Evolutionary conservation across 2,888 invertebrate genomes (phyloP), one percentile per base, ranked within the genome.

Genomic region (Ophonus ardosiacus): DNA sequence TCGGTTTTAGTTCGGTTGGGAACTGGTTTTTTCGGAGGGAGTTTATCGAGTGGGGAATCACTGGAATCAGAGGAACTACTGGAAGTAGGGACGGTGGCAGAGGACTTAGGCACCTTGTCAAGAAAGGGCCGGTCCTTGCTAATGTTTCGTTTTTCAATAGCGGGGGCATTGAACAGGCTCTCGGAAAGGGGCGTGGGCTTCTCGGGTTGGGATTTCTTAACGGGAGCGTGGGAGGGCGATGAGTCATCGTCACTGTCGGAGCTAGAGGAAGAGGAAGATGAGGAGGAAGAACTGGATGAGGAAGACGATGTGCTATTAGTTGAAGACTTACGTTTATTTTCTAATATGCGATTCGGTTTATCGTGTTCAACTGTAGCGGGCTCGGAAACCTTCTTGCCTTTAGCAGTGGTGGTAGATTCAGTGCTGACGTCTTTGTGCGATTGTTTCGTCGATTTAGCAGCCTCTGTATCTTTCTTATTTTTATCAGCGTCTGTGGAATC

Each of bases 111-210:
- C 93, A 93, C 95, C 95, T 94, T 95, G 94, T 94, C 94, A 93
- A 95, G 95, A 95, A 95, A 95, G 95, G 95, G 94, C 94, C 94
- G 94, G 93, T 95, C 95, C 92, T 94, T 93, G 90, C 90, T 93
- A 87, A 88, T 89, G 87, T 89, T 89, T 88, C 90, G 90, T 90
- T 90, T 91, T 88, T 90, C 90, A 86, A 88, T 86, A 86, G 87
- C 87, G 81, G 88, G 88, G 83, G 88, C 87, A 84, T 89, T 88
- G 87, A 88, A 88, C 87, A 88, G 88, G 88, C 89, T 89, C 89
- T 91, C 90, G 89, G 91, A 90, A 89, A 88, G 90, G 89, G 90
- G 88, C 87, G 87, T 88, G 56, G 86, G 88, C 87, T 88, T 88
- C 59, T 86, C 84, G 51, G 85, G 10, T 82, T 87, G 86, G 81